Evolutionary conservation across 1,140 invertebrate species (phyloP).

Genomic region (Meloidogyne exigua): DNA sequence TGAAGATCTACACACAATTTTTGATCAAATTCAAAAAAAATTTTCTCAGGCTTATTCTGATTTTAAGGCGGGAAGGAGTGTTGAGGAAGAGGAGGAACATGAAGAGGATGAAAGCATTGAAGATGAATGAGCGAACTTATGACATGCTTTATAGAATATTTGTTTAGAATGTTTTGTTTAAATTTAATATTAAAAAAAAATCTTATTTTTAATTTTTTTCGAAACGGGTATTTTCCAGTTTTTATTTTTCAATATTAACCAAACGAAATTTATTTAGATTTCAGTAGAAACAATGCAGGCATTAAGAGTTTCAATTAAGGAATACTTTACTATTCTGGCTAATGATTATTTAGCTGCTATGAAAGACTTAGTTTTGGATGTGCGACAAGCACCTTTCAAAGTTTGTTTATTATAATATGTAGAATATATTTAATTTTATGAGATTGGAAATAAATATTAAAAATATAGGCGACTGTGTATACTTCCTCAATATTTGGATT

Average conservation of each 20-base stretch:
- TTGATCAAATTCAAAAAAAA: conserved; percentile 33
- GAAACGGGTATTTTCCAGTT: too few relatives aligned
- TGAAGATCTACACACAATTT: conserved; percentile 29
- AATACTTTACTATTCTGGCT: not conserved
- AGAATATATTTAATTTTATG: too few relatives aligned
- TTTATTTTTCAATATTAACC: too few relatives aligned
- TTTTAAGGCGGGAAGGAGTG: conserved; percentile 7
- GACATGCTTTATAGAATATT: not conserved
- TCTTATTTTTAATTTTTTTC: not conserved
- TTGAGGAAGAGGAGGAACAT: not conserved
- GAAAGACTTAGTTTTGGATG: not conserved
- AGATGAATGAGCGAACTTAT: not conserved
- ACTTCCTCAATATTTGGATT: not conserved
- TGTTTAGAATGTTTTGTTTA: too few relatives aligned
- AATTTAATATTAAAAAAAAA: not conserved
- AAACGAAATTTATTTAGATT: not conserved
- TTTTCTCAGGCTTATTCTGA: conserved; percentile 28
- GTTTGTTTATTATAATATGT: too few relatives aligned
- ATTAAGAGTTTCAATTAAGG: not conserved
- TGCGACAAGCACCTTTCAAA: not conserved
- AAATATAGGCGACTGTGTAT: conserved; percentile 7
- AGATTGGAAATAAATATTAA: not conserved
- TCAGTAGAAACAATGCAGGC: not conserved
- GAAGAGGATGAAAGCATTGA: not conserved
- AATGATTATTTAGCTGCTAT: not conserved